These are phyloP conservation scores for Ceyx erithaca DNA, from an alignment of 2,797 vertebrate species.

Conservation along the genomic window DNA sequence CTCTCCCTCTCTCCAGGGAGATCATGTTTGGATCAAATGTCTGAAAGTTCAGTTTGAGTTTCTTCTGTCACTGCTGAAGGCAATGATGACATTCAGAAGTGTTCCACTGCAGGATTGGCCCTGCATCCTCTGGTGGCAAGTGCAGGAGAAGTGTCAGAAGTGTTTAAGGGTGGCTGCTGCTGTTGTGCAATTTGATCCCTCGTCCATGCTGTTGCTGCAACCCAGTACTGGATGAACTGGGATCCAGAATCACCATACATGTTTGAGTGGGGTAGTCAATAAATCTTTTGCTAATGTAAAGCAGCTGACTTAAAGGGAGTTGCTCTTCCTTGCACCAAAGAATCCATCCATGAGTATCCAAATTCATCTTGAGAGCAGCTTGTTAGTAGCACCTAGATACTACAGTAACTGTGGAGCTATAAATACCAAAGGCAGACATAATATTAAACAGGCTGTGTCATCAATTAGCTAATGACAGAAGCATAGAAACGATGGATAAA, in stretches of 20 bases:
- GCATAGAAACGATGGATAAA: conserved; percentile 66
- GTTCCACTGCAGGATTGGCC: background rate
- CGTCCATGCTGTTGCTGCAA: background rate
- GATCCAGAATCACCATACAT: fast-evolving
- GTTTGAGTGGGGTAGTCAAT: background rate
- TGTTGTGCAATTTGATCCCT: fast-evolving
- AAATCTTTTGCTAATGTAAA: background rate
- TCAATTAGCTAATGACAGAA: conserved; percentile 74
- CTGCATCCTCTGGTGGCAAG: background rate
- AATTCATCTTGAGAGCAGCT: conserved; percentile 27
- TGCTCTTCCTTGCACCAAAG: background rate
- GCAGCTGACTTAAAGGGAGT: background rate
- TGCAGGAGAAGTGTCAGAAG: background rate
- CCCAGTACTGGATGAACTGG: background rate
- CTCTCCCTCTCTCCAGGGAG: background rate
- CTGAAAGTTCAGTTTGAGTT: background rate
- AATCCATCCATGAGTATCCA: background rate
- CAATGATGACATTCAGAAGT: background rate
- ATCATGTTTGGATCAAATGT: background rate
- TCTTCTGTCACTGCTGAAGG: background rate
- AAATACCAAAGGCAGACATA: conserved; percentile 71
- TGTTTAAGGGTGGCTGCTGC: background rate
- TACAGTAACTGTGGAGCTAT: conserved; percentile 49
- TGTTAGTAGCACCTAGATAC: conserved; percentile 61
- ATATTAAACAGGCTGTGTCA: conserved; percentile 69